These are phyloP conservation scores for Crenichthys baileyi DNA, from an alignment of 2,797 vertebrate species.

Conservation along the genomic window DNA sequence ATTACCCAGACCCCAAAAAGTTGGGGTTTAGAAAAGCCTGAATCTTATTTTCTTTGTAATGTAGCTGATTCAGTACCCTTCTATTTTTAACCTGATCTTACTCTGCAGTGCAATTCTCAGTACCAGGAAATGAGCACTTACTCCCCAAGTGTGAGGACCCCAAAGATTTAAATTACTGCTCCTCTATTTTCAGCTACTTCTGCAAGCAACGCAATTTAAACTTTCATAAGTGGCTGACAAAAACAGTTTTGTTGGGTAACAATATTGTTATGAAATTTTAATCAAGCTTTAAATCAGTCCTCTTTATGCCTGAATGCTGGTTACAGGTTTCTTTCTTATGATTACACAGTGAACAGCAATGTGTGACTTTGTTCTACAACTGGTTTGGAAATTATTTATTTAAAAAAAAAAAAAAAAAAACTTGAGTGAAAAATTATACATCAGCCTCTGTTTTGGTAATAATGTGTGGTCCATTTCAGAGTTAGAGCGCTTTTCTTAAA, in stretches of 20 bases:
- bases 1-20: neutral
- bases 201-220: conserved; percentile 1
- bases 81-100: neutral
- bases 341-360: neutral
- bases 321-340: conserved; percentile 2
- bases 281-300: neutral
- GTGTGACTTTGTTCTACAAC: neutral
- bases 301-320: neutral
- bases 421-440: neutral
- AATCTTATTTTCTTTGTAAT: neutral
- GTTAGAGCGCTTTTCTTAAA: neutral
- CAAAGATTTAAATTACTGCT: neutral
- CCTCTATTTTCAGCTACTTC: neutral
- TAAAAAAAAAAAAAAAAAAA: neutral
- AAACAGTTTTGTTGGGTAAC: neutral
- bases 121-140: neutral
- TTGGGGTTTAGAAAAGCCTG: too few relatives aligned
- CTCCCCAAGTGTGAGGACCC: neutral
- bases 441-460: neutral
- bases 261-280: neutral
- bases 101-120: neutral
- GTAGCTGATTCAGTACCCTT: neutral
- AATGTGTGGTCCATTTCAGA: neutral
- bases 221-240: neutral
- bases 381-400: neutral